Base-by-base conservation (phyloP, 2,113 vertebrate genomes). In the Brienomyrus brachyistius region DNA sequence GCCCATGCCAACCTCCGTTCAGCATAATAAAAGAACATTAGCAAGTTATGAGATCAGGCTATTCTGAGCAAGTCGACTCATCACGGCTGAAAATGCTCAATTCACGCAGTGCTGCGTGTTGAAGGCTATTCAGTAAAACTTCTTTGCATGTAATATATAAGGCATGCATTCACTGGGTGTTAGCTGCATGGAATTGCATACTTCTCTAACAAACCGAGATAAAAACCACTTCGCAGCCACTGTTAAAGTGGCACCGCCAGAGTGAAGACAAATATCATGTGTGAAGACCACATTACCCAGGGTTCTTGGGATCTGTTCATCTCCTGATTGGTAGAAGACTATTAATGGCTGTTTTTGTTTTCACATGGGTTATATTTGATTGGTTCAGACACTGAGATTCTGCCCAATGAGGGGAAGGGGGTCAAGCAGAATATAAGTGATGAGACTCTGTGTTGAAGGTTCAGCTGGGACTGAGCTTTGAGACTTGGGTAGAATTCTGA, bases 61-160 rank as follows among this genome's bases (percentile, higher is more conserved):
- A 80, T 80, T 80, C 35, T 80, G 15, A 80, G 74, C 74, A 80
- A 80, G 74, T 80, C 43, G 74, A 80, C 74, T 80, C 74, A 80
- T 80, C 17, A 1, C 13, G 13, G 35, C 31, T 80, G 35, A 80
- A 43, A 80, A 35, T 80, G 35, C 35, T 35, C 74, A 35, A 19
- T 43, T 80, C 74, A 80, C 74, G 1, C 74, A 80, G 74, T 40
- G 13, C 35, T 80, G 17, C 17, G 17, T 5, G 35, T 80, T 40
- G 74, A 80, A 80, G 66, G 66, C 66, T 74, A 74, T 74, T 74
- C n/a, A 74, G 66, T 74, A 15, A 74, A 17, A 80, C 74, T 19
- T 7, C 74, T 80, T 80, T 43, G 31, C 74, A 80, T 80, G 74
- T 80, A 19, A 80, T 17, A 80, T 40, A 80, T 43, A 80, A 43